Conservation (phyloP, 2,797 vertebrate species). For the Melanotaenia parkinsoni region DNA sequence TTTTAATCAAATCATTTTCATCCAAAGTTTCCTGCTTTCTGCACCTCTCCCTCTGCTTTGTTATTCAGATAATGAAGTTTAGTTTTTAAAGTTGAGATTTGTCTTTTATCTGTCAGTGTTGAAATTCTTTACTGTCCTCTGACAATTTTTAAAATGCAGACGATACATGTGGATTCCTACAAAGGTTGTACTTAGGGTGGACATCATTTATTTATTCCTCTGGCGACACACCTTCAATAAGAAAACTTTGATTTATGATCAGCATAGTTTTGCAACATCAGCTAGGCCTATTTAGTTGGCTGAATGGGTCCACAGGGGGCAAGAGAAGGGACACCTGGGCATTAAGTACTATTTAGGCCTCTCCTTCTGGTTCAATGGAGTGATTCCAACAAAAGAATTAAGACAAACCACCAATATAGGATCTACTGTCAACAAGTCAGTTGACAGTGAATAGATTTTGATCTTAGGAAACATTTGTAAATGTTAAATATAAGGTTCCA, state of each 20-base stretch:
- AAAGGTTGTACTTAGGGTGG: conserved; percentile 7
- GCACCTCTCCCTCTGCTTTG: neutral
- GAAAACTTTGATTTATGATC: conserved; percentile 54
- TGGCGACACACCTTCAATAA: conserved; percentile 56
- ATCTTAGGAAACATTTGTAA: neutral
- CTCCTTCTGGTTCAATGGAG: conserved; percentile 4
- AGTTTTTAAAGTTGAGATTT: neutral
- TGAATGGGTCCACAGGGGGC: conserved; percentile 41
- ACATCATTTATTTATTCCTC: conserved; percentile 30
- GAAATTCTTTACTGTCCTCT: neutral
- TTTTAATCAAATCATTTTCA: neutral
- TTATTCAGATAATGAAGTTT: neutral
- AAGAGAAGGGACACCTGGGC: conserved; percentile 54
- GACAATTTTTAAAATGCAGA: neutral
- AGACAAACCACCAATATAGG: neutral
- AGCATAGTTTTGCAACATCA: conserved; percentile 34
- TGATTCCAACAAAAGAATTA: conserved; percentile 14
- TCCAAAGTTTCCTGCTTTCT: neutral
- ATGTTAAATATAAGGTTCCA: neutral
- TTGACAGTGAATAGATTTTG: neutral
- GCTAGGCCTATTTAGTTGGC: conserved; percentile 49
- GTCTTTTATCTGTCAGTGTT: neutral
- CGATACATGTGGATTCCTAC: neutral
- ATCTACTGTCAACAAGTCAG: neutral
- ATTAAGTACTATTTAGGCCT: conserved; percentile 51